Base-by-base conservation (phyloP, 2,888 invertebrate genomes). In the Oligia latruncula region DNA sequence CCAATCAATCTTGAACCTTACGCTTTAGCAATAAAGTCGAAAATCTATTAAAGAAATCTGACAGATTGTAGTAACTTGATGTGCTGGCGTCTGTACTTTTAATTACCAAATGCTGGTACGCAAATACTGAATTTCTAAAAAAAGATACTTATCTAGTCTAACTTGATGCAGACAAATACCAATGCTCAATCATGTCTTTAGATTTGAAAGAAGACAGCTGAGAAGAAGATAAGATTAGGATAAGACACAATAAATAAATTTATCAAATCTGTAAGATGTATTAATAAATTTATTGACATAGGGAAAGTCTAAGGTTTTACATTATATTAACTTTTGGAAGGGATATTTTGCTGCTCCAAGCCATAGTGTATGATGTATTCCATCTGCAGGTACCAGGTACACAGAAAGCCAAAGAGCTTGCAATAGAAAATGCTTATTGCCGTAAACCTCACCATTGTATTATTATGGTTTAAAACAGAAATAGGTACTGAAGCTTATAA, bases 171-270 rank as follows among this genome's bases (percentile, higher is more conserved):
- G n/a, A 15, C 52, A 20, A 40, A 71, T 43, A 52, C 6, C 1
- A 40, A 43, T 35, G 46, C 20, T 49, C 4, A 43, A 52, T 80
- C 35, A 72, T 49, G 13, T n/a, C 55, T 35, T 46, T 55, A 43
- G 35, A 55, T 81, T 64, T 46, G 13, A 46, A 66, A 35, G n/a
- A 6, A 17, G 35, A 66, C 35, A 82, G 20, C 23, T 40, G 17
- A 23, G 35, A 43, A 6, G 11, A 8, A 46, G 82, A 82, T 80
- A 46, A 82, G 29, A 49, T 29, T 17, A 13, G 2, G 17, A 58
- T 58, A 58, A 58, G 58, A 58, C 23, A 55, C 23, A 58, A 58
- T 23, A 46, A 66, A 81, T 43, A 62, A 40, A 20, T 17, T 8
- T 62, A 20, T 77, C n/a, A 46, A 43, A 55, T 62, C 23, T 62